These are phyloP conservation scores for Byasa hedistus DNA, from an alignment of 2,888 invertebrate species.

Conservation along the genomic window DNA sequence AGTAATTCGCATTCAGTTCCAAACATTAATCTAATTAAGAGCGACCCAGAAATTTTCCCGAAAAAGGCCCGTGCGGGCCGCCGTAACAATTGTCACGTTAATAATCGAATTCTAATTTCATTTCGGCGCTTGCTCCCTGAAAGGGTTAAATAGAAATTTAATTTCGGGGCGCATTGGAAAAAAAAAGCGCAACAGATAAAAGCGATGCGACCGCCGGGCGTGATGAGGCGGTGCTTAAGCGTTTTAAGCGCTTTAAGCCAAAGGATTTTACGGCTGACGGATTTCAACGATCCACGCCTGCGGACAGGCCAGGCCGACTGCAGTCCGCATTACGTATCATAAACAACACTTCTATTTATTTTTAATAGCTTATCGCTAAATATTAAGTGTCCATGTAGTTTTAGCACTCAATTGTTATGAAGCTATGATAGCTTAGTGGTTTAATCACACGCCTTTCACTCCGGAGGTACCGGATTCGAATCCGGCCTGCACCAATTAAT, in stretches of 20 bases:
- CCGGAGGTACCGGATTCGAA: too few species aligned
- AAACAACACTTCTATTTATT: neutral
- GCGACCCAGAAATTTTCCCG: conserved; percentile 23
- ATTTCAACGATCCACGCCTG: conserved; percentile 69
- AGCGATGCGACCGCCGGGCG: conserved; percentile 45
- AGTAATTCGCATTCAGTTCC: conserved; percentile 17
- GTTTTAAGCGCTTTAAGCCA: conserved; percentile 77
- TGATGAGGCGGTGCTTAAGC: conserved; percentile 69
- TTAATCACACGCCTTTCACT: too few species aligned
- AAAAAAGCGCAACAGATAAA: conserved; percentile 58
- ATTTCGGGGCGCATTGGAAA: conserved; percentile 43
- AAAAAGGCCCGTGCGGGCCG: conserved; percentile 26
- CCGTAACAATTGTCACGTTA: conserved; percentile 35
- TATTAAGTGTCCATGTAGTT: too few species aligned
- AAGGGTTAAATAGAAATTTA: conserved; percentile 46
- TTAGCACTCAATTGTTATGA: too few species aligned
- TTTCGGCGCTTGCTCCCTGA: conserved; percentile 34
- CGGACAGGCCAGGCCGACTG: conserved; percentile 59
- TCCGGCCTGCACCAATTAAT: too few species aligned
- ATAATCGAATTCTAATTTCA: conserved; percentile 31
- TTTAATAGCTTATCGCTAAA: neutral
- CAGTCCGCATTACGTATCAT: conserved; percentile 43
- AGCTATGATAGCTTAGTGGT: too few species aligned
- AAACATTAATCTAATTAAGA: conserved; percentile 26
- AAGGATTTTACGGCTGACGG: conserved; percentile 77